Evolutionary conservation across 2,113 vertebrate genomes (phyloP).

Genomic region (Pollimyrus isidori): DNA sequence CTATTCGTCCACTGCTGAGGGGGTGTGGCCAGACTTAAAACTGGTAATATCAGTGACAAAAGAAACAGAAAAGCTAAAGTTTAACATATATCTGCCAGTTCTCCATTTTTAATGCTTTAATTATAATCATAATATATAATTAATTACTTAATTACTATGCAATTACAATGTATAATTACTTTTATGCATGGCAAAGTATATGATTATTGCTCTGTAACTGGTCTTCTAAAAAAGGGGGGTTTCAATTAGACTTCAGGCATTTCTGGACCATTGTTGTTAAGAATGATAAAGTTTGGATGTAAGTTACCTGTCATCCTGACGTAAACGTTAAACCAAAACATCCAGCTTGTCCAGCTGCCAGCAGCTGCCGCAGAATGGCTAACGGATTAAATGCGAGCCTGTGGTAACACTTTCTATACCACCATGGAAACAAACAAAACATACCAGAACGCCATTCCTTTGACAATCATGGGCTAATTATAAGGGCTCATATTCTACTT

Average conservation of each 20-base stretch:
- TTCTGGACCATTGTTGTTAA: neutral
- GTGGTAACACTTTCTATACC: neutral
- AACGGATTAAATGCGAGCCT: neutral
- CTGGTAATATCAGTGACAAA: neutral
- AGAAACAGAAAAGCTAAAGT: neutral
- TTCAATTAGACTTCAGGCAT: conserved; percentile 7
- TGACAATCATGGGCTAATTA: neutral
- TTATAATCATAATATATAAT: conserved; percentile 16
- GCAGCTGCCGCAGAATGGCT: neutral
- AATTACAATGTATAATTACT: conserved; percentile 7
- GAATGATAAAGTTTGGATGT: neutral
- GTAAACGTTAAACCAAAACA: neutral
- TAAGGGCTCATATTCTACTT: neutral
- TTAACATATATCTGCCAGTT: neutral
- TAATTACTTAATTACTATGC: conserved; percentile 8
- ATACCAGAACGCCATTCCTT: neutral
- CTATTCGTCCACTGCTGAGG: neutral
- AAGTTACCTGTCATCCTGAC: neutral
- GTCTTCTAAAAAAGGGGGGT: neutral
- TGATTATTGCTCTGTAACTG: conserved; percentile 2
- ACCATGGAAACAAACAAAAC: neutral
- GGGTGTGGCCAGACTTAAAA: neutral
- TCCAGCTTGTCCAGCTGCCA: neutral
- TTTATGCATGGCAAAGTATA: conserved; percentile 3
- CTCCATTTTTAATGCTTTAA: conserved; percentile 9